Evolutionary conservation across 2,888 invertebrate genomes (phyloP).

Genomic region (Hofmannophila pseudospretella): DNA sequence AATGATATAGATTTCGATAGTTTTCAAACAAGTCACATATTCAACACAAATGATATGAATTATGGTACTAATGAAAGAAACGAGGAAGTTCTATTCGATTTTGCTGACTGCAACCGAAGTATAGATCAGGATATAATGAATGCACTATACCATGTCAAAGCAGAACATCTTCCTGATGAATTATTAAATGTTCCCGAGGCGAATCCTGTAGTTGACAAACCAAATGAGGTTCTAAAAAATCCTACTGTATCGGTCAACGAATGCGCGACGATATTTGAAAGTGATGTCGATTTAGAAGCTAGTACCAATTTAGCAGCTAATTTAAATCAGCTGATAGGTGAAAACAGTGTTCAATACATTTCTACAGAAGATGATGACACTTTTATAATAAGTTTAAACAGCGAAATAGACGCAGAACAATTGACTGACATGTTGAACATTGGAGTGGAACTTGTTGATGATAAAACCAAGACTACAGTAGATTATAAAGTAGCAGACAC

Average conservation of each 20-base stretch:
- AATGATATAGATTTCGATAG: slow-evolving; percentile 66
- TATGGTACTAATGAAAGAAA: slow-evolving; percentile 41
- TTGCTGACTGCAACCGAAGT: slow-evolving; percentile 40
- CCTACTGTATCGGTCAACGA: slow-evolving; percentile 51
- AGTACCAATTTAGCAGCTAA: slow-evolving; percentile 66
- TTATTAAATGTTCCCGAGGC: slow-evolving; percentile 38
- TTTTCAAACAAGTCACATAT: slow-evolving; percentile 55
- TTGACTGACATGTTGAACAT: slow-evolving; percentile 67
- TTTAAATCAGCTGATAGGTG: slow-evolving; percentile 66
- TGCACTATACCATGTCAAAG: slow-evolving; percentile 47
- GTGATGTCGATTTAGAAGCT: slow-evolving; percentile 66
- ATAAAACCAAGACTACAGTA: slow-evolving; percentile 20
- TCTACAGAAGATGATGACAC: slow-evolving; percentile 70
- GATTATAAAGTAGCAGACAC: slow-evolving; percentile 7
- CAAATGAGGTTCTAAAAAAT: slow-evolving; percentile 23
- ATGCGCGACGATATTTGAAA: slow-evolving; percentile 69
- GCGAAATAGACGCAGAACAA: slow-evolving; percentile 66
- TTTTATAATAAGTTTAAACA: slow-evolving; percentile 66
- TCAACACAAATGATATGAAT: slow-evolving; percentile 50
- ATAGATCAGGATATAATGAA: slow-evolving; percentile 64
- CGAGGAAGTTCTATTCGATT: slow-evolving; percentile 53
- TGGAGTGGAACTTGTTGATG: slow-evolving; percentile 36
- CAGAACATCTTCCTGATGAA: slow-evolving; percentile 51
- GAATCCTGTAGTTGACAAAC: slow-evolving; percentile 7
- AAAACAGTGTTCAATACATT: slow-evolving; percentile 66